A percentile compares a stretch with the other conserved stretches of the same genome.
phyloP scores from a whole-genome alignment of 1,140 invertebrate genomes.

The Drosophila saltans region DNA sequence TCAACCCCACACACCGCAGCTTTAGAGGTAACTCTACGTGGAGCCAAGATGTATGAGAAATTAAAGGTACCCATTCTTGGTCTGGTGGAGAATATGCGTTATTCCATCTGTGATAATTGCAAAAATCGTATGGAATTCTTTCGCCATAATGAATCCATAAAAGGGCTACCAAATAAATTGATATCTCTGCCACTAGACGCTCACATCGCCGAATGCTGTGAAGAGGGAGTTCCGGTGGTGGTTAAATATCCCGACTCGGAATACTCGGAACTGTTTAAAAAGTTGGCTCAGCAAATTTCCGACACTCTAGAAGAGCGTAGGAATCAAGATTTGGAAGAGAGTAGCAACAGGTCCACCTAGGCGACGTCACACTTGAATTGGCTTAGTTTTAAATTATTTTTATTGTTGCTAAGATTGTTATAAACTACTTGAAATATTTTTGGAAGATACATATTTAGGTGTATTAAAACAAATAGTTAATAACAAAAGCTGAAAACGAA shows the following conservation, averaged over 20 bases:
- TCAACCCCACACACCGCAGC: conserved; percentile 94
- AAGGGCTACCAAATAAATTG: conserved; percentile 83
- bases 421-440: background rate
- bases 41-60: conserved; percentile 92
- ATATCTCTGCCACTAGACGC: conserved; percentile 90
- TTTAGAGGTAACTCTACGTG: conserved; percentile 91
- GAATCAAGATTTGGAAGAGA: background rate
- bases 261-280: conserved; percentile 60
- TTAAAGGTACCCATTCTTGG: conserved; percentile 91
- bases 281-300: conserved; percentile 48
- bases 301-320: conserved; percentile 27
- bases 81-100: conserved; percentile 94
- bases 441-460: background rate
- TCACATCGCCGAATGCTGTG: conserved; percentile 88
- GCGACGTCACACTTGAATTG: background rate
- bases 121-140: conserved; percentile 86
- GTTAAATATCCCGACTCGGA: conserved; percentile 86
- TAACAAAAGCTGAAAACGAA: too few relatives aligned
- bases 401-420: conserved; percentile 14
- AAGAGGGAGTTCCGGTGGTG: conserved; percentile 91
- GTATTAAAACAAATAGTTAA: too few relatives aligned
- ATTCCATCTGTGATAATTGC: conserved; percentile 89
- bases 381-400: conserved; percentile 4
- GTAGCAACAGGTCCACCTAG: background rate
- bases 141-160: conserved; percentile 84